Evolutionary conservation across 2,797 vertebrate genomes (phyloP), one percentile per base, ranked within the genome.

Genomic region (Sebastes miniatus): DNA sequence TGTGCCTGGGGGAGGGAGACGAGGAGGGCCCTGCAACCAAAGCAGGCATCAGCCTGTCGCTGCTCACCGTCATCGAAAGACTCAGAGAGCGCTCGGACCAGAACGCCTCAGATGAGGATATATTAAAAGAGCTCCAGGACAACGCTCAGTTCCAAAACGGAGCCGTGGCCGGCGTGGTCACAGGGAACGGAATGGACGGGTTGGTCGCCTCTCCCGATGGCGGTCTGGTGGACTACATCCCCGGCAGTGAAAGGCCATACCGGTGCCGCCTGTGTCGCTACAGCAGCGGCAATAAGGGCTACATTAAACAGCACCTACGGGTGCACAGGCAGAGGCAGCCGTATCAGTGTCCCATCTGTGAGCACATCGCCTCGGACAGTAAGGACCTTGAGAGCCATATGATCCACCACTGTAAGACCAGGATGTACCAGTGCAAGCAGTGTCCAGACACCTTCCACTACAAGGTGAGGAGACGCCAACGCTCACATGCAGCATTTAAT

Each of bases 271-370:
- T 99, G 47, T 99, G 98, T 80, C 97, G 95, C 88, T 99, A 99
- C 77, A 96, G 96, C 74, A 99, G 98, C 1, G 96, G 96, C 25
- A 99, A 98, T 84, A 99, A 98, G 92, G 98, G 98, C 63, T 99
- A 99, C 95, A 97, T 99, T 71, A 99, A 99, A 36, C 98, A 99
- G 88, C 98, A 99, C 88, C 90, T 99, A 54, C 94, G 98, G 1
- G 97, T 99, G n/a, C 98, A 99, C 80, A 95, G 97, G 22, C 98
- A 98, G 91, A 95, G 97, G 62, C 96, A 97, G 91, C 98, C 98
- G 0, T 99, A 99, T 80, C 97, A 99, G 94, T 99, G 98, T 86
- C 98, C 98, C 5, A 99, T 99, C 92, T 99, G 98, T 39, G 97
- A 99, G 81, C 97, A 99, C 91, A 95, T 98, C 10, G 97, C 98